These are phyloP conservation scores for Vanessa atalanta DNA, from an alignment of 1,140 invertebrate species.

Conservation along the genomic window DNA sequence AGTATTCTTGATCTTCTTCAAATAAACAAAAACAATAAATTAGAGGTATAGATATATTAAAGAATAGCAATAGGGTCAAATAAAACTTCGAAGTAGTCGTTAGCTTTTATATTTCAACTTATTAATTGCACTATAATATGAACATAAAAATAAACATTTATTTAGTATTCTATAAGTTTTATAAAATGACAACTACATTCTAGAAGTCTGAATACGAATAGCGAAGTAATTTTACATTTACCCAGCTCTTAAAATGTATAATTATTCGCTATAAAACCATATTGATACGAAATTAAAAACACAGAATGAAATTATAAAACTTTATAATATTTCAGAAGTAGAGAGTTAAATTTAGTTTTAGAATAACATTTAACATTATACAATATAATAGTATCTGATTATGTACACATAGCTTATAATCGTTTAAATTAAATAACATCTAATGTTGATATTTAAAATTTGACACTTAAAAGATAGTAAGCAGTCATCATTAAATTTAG, in stretches of 20 bases:
- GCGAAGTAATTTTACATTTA: conserved; percentile 71
- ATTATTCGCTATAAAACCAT: conserved; percentile 57
- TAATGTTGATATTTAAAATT: conserved; percentile 65
- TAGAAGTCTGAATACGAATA: conserved; percentile 38
- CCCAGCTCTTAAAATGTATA: conserved; percentile 76
- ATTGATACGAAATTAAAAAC: conserved; percentile 15
- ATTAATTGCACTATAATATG: conserved; percentile 74
- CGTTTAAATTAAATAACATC: conserved; percentile 56
- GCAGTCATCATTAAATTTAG: conserved; percentile 48
- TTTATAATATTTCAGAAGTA: conserved; percentile 4
- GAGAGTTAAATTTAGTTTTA: conserved; percentile 29
- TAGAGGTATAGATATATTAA: not conserved
- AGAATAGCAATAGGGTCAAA: conserved; percentile 17
- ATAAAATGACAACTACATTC: conserved; percentile 37
- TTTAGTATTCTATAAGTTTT: conserved; percentile 48
- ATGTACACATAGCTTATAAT: conserved; percentile 75
- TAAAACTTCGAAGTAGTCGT: conserved; percentile 49
- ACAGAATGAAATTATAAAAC: conserved; percentile 5
- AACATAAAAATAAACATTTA: conserved; percentile 58
- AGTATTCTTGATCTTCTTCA: no score
- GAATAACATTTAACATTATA: conserved; percentile 60
- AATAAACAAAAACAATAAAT: no score
- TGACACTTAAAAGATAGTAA: conserved; percentile 57
- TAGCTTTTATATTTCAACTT: conserved; percentile 76
- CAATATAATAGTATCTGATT: conserved; percentile 55